Percentiles rank a stretch among this genome's conserved stretches.
Evolutionary conservation across 2,888 invertebrate genomes (phyloP).

Genomic region (Neoitamus cyanurus): DNA sequence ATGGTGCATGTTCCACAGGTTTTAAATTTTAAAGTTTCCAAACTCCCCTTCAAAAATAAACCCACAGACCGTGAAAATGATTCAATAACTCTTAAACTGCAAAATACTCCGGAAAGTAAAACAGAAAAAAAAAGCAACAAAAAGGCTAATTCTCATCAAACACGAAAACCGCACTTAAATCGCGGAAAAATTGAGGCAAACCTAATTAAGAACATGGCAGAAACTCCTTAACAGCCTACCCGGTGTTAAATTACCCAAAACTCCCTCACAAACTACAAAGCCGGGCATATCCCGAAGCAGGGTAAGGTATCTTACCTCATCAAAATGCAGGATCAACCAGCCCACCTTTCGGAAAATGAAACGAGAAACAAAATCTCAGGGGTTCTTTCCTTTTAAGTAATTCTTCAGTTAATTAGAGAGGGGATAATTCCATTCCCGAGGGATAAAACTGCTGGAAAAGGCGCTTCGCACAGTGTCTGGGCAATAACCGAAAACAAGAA

Average conservation of each 20-base stretch:
- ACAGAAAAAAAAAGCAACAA: not conserved
- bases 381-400: not conserved
- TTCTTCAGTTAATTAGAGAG: not conserved
- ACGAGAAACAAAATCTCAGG: not conserved
- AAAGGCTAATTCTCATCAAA: not conserved
- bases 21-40: too few relatives aligned
- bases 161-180: not conserved
- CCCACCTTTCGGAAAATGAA: not conserved
- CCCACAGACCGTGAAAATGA: not conserved
- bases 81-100: not conserved
- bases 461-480: not conserved
- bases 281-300: not conserved
- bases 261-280: not conserved
- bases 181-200: not conserved
- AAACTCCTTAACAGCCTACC: not conserved
- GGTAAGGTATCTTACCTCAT: not conserved
- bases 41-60: too few relatives aligned
- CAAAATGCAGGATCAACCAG: not conserved
- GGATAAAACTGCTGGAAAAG: not conserved
- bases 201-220: not conserved
- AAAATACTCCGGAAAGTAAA: not conserved
- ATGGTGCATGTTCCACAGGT: too few relatives aligned
- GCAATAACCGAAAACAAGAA: not conserved
- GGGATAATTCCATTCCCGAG: not conserved
- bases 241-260: not conserved